These are phyloP conservation scores for Hippocampus mohnikei DNA, from an alignment of 2,113 vertebrate species.

Conservation along the genomic window DNA sequence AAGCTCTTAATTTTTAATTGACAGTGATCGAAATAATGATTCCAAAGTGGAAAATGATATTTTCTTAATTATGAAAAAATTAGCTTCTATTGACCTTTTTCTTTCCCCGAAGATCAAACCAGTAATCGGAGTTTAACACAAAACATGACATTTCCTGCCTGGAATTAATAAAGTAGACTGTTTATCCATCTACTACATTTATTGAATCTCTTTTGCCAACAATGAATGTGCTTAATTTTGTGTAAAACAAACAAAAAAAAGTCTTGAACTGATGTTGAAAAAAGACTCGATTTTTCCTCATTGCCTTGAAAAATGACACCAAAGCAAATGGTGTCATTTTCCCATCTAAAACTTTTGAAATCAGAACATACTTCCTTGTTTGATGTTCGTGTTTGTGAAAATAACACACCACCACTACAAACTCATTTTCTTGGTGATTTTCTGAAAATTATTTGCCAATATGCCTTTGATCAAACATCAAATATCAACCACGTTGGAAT, in stretches of 20 bases:
- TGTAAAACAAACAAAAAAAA: too few relatives aligned
- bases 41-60: too few relatives aligned
- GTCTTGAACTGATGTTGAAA: not conserved
- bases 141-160: too few relatives aligned
- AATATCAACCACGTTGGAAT: constrained; percentile 27
- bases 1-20: too few relatives aligned
- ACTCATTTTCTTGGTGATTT: not conserved
- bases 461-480: constrained; percentile 47
- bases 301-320: not conserved
- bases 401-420: not conserved
- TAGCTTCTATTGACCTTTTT: too few relatives aligned
- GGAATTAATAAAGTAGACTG: not conserved
- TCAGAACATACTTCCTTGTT: not conserved
- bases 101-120: too few relatives aligned
- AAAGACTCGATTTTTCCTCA: not conserved
- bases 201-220: not conserved
- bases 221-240: too few relatives aligned
- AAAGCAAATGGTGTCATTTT: not conserved
- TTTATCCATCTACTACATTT: not conserved
- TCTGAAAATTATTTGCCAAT: constrained; percentile 24
- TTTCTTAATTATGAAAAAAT: too few relatives aligned
- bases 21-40: too few relatives aligned
- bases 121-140: too few relatives aligned
- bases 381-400: not conserved
- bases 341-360: not conserved